These are phyloP conservation scores for Rhamphomyia laevipes DNA, from an alignment of 2,888 invertebrate species.

Conservation along the genomic window DNA sequence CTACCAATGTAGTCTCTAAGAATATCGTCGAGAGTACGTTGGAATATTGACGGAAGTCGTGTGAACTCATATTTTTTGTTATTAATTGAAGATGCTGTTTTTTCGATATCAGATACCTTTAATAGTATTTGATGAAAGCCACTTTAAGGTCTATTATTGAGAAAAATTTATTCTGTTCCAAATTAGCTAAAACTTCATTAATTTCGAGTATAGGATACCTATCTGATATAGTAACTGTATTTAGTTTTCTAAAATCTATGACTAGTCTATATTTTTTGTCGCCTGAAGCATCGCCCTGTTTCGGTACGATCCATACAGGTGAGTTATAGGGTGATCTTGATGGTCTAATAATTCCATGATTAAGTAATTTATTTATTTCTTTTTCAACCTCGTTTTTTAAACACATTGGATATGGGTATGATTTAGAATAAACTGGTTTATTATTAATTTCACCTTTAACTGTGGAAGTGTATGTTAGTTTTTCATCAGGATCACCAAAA, in stretches of 20 bases:
- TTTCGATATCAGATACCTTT: neutral
- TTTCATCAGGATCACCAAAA: conserved; percentile 11
- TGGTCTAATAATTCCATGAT: too few relatives aligned
- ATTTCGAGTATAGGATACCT: conserved; percentile 6
- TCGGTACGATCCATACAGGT: too few relatives aligned
- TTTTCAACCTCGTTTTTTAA: conserved; percentile 8
- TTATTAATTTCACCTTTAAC: conserved; percentile 10
- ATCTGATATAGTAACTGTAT: conserved; percentile 6
- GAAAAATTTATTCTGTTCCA: conserved; percentile 6
- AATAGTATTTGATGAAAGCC: neutral
- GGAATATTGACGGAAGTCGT: conserved; percentile 10
- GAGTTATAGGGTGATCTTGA: too few relatives aligned
- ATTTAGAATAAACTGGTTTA: conserved; percentile 8
- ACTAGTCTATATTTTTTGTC: conserved; percentile 9
- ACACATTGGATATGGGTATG: conserved; percentile 8
- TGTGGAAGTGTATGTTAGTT: conserved; percentile 8
- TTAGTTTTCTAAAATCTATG: conserved; percentile 8
- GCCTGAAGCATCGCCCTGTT: too few relatives aligned
- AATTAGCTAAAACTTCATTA: conserved; percentile 4
- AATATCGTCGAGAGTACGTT: conserved; percentile 12
- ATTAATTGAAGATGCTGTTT: neutral
- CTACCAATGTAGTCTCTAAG: conserved; percentile 8
- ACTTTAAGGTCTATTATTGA: conserved; percentile 3
- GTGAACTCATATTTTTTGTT: neutral
- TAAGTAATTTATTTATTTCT: conserved; percentile 4